Percentiles rank a stretch among this genome's conserved stretches.
These are phyloP conservation scores for Acinonyx jubatus DNA, from an alignment of 2,113 vertebrate genomes.

Conservation along the genomic window DNA sequence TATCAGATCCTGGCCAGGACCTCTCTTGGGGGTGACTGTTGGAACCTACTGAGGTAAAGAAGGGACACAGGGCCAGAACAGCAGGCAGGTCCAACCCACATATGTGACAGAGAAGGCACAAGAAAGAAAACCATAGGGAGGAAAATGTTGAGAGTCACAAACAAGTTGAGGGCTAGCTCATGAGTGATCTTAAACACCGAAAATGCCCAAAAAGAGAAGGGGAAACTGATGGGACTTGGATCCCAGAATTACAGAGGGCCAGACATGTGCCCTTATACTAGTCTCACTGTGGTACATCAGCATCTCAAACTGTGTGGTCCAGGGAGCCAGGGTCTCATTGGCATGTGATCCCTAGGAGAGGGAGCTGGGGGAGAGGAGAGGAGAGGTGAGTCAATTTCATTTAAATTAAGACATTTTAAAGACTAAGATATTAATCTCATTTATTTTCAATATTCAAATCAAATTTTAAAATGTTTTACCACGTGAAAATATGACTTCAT, in stretches of 20 bases:
- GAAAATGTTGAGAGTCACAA: not conserved
- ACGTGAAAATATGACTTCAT: not conserved
- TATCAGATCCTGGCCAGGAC: not conserved
- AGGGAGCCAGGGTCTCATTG: not conserved
- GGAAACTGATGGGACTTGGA: not conserved
- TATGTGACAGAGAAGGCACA: not conserved
- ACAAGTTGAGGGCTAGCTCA: not conserved
- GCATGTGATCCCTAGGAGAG: not conserved
- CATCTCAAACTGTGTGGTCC: rapidly evolving
- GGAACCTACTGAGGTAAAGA: not conserved
- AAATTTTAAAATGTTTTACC: not conserved
- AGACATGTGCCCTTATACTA: not conserved
- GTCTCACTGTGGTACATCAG: not conserved
- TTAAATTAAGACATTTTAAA: not conserved
- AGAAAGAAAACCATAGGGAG: not conserved
- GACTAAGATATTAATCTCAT: not conserved
- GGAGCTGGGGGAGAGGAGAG: not conserved
- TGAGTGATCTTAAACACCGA: not conserved
- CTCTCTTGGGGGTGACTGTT: not conserved
- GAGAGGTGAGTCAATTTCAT: not conserved
- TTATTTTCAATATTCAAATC: not conserved
- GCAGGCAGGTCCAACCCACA: not conserved
- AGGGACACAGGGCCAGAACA: not conserved
- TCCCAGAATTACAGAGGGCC: not conserved
- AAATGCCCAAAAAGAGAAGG: not conserved